Evolutionary conservation across 2,797 vertebrate species (phyloP).

Genomic region (Bufotes viridis): DNA sequence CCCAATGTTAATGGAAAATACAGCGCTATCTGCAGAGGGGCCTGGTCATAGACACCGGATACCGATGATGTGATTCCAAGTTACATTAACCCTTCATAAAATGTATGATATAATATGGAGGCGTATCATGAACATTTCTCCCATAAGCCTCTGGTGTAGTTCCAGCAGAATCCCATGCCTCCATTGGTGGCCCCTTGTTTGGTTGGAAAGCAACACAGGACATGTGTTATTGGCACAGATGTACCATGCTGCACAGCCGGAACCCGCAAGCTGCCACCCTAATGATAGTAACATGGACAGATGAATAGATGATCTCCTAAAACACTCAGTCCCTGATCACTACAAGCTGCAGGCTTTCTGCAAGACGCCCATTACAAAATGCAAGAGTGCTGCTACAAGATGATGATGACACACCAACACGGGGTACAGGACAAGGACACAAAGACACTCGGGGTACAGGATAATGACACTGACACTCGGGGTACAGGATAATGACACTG

Average conservation of each 20-base stretch:
- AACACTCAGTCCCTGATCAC: neutral
- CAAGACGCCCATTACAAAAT: neutral
- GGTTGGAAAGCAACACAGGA: neutral
- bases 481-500: no score
- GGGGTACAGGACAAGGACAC: no score
- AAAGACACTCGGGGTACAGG: no score
- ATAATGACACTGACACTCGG: no score
- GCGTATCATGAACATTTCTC: neutral
- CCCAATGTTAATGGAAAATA: neutral
- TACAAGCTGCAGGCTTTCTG: neutral
- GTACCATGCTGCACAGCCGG: neutral
- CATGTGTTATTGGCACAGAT: conserved; percentile 15
- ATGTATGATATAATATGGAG: no score
- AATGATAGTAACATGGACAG: conserved; percentile 15
- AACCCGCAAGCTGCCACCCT: conserved; percentile 23
- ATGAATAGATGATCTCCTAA: neutral
- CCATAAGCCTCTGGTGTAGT: neutral
- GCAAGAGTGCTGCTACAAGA: no score
- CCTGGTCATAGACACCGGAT: neutral
- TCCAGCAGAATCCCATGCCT: neutral
- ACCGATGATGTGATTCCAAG: neutral
- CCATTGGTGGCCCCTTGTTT: neutral
- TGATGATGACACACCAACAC: no score
- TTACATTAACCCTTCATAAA: neutral
- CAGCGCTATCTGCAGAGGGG: neutral